Base-by-base conservation (phyloP, 1,140 invertebrate species). In the Calliphora vicina region DNA sequence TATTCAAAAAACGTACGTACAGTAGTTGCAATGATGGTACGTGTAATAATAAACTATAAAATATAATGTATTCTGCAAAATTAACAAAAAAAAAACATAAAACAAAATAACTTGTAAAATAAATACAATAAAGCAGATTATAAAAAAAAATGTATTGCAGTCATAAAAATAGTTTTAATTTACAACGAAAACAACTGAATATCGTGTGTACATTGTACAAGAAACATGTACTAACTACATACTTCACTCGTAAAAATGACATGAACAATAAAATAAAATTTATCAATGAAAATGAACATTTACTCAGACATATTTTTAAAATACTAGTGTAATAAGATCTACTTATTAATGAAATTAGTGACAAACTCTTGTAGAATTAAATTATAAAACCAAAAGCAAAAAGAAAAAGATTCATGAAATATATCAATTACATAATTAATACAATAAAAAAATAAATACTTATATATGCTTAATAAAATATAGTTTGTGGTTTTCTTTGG, bases 211-310 rank as follows among this genome's bases (percentile, higher is more conserved):
- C 35, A 35, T 2, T 35, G 35, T 35, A 35, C 35, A 35, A 35
- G 35, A 35, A 67, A 67, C 20, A 67, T 67, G 61, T 67, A 17
- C n/a, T n/a, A n/a, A n/a, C n/a, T n/a, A n/a, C n/a, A n/a, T n/a
- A 61, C 12, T 61, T 23, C n/a, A 25, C n/a, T 67, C 45, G 17
- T 1, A 50, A 12, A 67, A 67, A 67, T 67, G 61, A 67, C 61
- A 78, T 76, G n/a, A 76, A 76, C 29, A 42, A 76, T 35, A 76
- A 76, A 25, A 35, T 9, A 42, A 76, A 78, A 78, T 12, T 45
- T 43, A 78, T 78, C 35, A 78, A 78, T 78, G 74, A 78, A 78
- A 78, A 43, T 76, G 27, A 76, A 76, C 27, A 29, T 78, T 76
- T 78, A 78, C 35, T 78, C 74, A 78, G 74, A 45, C 15, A 67